Evolutionary conservation across 2,113 vertebrate species (phyloP), one percentile per base, ranked within the genome.

Genomic region (Montifringilla adamsi): DNA sequence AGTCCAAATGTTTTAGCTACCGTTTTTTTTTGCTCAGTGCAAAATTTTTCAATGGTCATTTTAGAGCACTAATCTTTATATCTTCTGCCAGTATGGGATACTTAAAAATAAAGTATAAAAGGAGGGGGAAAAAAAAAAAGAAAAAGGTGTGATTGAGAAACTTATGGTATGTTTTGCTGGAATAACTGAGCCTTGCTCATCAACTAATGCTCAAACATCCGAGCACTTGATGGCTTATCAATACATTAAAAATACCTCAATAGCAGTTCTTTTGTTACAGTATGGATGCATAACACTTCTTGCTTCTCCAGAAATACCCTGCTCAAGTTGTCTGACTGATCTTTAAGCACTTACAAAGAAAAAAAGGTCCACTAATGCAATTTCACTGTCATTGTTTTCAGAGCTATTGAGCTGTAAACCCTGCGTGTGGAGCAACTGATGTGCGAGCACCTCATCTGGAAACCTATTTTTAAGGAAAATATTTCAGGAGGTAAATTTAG

Each of bases 401-500:
- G 60, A 94, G 74, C 84, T 84, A 94, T 76, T 93, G 92, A 97
- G 77, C 55, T 92, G 87, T 90, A 94, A 94, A 92, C 70, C 18
- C 28, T 43, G 26, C 3, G 3, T 58, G 70, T 89, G 89, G 87
- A 67, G 92, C 76, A 96, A 91, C 7, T 95, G 88, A 87, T 70
- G 89, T 91, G 58, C 68, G 59, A 93, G 63, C 49, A 93, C 30
- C 59, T 97, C 44, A 66, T 77, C 60, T 82, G 62, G 30, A 21
- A 95, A 76, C 52, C 64, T 90, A 56, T 67, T 64, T 89, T 84
- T 37, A 92, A 89, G 75, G 31, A 87, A 93, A 94, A 84, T 56
- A 69, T 73, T 90, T 69, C 74, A 59, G 46, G 47, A 74, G 46
- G 31, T 58, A 90, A 64, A 62, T 84, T 77, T 68, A 74, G 41